Conservation (phyloP, 2,113 vertebrate genomes). For the Theristicus caerulescens region DNA sequence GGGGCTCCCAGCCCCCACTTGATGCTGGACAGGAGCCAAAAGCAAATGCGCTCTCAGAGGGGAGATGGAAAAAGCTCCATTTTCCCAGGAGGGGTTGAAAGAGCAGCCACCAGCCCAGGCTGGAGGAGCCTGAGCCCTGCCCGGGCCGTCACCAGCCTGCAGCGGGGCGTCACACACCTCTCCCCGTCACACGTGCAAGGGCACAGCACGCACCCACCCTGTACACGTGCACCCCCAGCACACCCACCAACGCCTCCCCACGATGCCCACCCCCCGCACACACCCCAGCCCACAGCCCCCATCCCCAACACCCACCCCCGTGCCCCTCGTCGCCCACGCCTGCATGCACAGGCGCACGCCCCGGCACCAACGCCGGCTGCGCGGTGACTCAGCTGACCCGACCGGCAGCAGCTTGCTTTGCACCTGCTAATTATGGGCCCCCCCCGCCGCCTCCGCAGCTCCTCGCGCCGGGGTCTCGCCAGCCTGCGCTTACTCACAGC, state of each 20-base stretch:
- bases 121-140: not conserved
- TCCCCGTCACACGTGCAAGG: not conserved
- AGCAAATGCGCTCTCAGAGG: fast-evolving
- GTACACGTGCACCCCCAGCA: fast-evolving
- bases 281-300: not conserved
- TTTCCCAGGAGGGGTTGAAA: not conserved
- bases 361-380: not conserved
- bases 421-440: not conserved
- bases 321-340: not conserved
- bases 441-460: not conserved
- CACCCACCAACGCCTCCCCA: not conserved
- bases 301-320: too few relatives aligned
- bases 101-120: not conserved
- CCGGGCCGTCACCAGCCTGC: not conserved
- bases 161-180: not conserved
- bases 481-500: not conserved
- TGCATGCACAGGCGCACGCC: too few relatives aligned
- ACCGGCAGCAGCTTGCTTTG: not conserved
- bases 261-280: too few relatives aligned
- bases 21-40: not conserved
- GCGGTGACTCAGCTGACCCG: not conserved
- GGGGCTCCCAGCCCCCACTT: not conserved
- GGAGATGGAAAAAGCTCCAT: not conserved
- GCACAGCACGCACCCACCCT: too few relatives aligned
- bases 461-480: not conserved